Evolutionary conservation across 1,140 invertebrate genomes (phyloP).

Genomic region (Psilanteris sp.): DNA sequence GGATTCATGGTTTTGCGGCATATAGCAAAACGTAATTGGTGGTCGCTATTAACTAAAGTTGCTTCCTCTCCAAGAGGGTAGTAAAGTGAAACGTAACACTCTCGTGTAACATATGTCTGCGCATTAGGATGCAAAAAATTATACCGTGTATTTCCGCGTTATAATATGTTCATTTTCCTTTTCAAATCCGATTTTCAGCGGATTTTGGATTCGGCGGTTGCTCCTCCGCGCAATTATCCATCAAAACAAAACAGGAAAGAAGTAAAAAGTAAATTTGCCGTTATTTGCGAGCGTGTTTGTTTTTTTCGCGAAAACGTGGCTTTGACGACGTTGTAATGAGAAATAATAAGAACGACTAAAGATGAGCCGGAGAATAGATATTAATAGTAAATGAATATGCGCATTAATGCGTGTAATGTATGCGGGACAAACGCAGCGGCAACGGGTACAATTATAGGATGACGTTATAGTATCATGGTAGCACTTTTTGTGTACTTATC

Average conservation of each 20-base stretch:
- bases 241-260: no score
- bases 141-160: slow-evolving; percentile 32
- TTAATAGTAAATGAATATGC: slow-evolving; percentile 35
- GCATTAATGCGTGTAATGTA: slow-evolving; percentile 40
- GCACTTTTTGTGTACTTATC: slow-evolving; percentile 62
- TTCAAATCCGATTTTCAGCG: no score
- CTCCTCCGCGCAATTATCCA: no score
- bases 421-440: slow-evolving; percentile 32
- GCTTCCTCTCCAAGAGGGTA: slow-evolving; percentile 38
- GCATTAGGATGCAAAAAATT: slow-evolving; percentile 21
- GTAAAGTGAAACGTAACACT: slow-evolving; percentile 51
- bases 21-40: slow-evolving; percentile 51
- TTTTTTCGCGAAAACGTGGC: no score
- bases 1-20: slow-evolving; percentile 37
- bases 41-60: slow-evolving; percentile 60
- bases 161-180: no score
- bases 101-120: slow-evolving; percentile 45
- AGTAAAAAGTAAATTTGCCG: no score
- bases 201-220: no score
- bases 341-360: slow-evolving; percentile 1
- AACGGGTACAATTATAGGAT: slow-evolving; percentile 44
- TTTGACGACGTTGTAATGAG: no score
- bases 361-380: background rate
- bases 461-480: slow-evolving; percentile 55
- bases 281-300: no score